Conservation (phyloP, 2,797 vertebrate genomes). For the Psittacula derbiana region DNA sequence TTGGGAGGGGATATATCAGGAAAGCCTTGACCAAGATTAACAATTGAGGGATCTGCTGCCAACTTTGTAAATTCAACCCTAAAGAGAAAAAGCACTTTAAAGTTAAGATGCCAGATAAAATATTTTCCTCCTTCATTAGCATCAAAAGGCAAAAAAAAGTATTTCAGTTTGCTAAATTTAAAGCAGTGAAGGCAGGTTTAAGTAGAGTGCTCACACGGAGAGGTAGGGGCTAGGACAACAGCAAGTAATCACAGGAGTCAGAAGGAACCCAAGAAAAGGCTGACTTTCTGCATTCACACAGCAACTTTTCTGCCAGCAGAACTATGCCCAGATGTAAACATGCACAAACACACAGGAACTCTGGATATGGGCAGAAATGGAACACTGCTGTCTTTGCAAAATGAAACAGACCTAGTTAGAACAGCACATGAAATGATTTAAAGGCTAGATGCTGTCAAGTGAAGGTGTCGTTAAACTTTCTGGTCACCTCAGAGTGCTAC, state of each 20-base stretch:
- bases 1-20: conserved; percentile 91
- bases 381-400: background rate
- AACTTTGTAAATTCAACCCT: conserved; percentile 91
- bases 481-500: background rate
- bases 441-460: background rate
- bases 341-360: background rate
- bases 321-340: background rate
- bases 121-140: background rate
- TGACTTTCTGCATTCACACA: background rate
- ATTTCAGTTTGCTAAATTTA: background rate
- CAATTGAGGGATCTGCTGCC: conserved; percentile 87
- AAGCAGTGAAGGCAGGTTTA: background rate
- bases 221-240: background rate
- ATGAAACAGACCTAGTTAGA: background rate
- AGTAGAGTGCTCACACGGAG: background rate
- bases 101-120: background rate
- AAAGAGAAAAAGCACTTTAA: background rate
- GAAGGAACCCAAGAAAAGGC: background rate
- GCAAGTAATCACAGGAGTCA: background rate
- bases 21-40: conserved; percentile 92
- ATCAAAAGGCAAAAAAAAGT: background rate
- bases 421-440: background rate
- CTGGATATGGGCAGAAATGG: background rate
- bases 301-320: background rate
- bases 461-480: background rate